Evolutionary conservation across 2,888 invertebrate genomes (phyloP).

Genomic region (Megalurothrips usitatus): DNA sequence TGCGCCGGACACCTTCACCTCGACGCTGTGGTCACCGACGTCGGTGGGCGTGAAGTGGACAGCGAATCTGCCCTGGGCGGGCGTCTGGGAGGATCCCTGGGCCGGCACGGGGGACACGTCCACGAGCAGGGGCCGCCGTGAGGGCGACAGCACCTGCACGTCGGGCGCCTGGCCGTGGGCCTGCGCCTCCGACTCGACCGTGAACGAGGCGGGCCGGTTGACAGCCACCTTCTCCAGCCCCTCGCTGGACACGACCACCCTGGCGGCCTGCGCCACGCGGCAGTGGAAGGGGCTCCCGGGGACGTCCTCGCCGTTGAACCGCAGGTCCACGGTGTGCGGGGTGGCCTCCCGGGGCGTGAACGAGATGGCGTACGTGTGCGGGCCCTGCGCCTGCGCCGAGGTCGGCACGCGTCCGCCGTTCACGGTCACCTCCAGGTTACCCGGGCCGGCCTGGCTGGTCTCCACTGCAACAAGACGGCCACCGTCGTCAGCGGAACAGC

Average conservation of each 20-base stretch:
- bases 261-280: conserved; percentile 73
- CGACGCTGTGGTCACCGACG: conserved; percentile 91
- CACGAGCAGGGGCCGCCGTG: conserved; percentile 43
- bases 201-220: conserved; percentile 75
- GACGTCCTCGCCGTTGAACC: conserved; percentile 94
- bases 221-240: conserved; percentile 87
- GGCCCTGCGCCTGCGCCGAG: conserved; percentile 93
- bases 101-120: not conserved
- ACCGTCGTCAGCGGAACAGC: too few relatives aligned
- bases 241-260: conserved; percentile 73
- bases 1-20: conserved; percentile 65
- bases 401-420: conserved; percentile 96
- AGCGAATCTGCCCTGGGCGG: conserved; percentile 44
- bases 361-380: conserved; percentile 93
- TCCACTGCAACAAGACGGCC: conserved; percentile 62
- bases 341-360: conserved; percentile 91
- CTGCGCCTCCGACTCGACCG: conserved; percentile 77
- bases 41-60: conserved; percentile 74
- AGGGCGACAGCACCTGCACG: conserved; percentile 63
- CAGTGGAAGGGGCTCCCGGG: conserved; percentile 81
- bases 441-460: conserved; percentile 96
- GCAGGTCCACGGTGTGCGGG: conserved; percentile 87
- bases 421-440: conserved; percentile 96
- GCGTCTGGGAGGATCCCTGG: too few relatives aligned
- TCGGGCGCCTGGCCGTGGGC: conserved; percentile 54